These are phyloP conservation scores for Pachyramphus minor DNA, from an alignment of 2,113 vertebrate species.

Conservation along the genomic window DNA sequence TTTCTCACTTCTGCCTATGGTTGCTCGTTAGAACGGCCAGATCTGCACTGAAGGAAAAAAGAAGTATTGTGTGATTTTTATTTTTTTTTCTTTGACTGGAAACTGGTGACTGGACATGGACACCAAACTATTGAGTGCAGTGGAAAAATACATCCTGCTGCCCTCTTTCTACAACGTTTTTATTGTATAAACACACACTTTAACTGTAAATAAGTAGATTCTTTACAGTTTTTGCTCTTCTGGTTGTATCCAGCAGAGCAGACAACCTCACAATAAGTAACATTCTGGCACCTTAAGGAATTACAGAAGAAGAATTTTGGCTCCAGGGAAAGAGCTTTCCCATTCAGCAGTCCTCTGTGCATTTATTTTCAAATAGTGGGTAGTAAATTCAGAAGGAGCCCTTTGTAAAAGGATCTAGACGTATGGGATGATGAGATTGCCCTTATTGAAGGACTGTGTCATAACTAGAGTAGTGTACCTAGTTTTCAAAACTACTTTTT, in stretches of 20 bases:
- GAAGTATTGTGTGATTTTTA: not conserved
- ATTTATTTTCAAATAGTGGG: not conserved
- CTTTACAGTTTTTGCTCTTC: not conserved
- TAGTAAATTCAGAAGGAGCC: not conserved
- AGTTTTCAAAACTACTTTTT: not conserved
- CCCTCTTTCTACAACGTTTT: not conserved
- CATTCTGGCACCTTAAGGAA: not conserved
- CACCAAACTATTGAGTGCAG: not conserved
- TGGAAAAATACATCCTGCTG: not conserved
- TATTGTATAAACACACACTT: not conserved
- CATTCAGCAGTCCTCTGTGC: not conserved
- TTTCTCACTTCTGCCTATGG: not conserved
- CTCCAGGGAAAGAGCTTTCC: not conserved
- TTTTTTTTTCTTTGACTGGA: not conserved
- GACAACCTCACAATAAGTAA: not conserved
- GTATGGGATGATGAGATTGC: not conserved
- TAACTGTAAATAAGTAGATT: not conserved
- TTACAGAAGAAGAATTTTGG: not conserved
- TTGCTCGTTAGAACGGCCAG: not conserved
- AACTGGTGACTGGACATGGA: not conserved
- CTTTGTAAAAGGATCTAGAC: not conserved
- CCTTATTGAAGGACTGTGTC: not conserved
- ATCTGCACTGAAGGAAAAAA: not conserved
- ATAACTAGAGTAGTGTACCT: not conserved
- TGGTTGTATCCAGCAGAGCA: not conserved